Base-by-base conservation (phyloP, 2,888 invertebrate genomes). In the Polyommatus icarus region DNA sequence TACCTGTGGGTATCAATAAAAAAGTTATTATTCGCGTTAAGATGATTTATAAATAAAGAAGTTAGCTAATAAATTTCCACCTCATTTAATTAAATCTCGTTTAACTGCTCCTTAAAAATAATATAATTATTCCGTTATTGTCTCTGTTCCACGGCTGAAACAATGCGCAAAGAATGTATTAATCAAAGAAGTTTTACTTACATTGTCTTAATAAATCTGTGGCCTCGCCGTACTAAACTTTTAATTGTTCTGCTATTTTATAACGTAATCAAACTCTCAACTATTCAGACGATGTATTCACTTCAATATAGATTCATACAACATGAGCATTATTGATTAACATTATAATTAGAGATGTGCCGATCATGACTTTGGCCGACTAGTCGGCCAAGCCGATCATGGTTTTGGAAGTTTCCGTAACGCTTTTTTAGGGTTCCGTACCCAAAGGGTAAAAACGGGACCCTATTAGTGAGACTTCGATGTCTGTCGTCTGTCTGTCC, bases 201-300 rank as follows among this genome's bases (percentile, higher is more conserved):
- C 67, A 67, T 67, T 32, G 67, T 67, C 29, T 67, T 67, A 32
- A 67, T 67, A 67, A 67, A 67, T 72, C 40, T 72, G 72, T 20
- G 72, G 72, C 72, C 36, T 71, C 40, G 40, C 20, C 40, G 36
- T 40, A 40, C 72, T 67, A 78, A 84, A 87, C 86, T 86, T 88
- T 86, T 87, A 88, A 88, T 88, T 87, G 86, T 88, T 86, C 85
- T 84, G 87, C 82, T 83, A 86, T 87, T 87, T 85, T 83, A 84
- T 83, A 85, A 85, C 83, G 85, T 84, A 84, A 81, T 83, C 82
- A 83, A 86, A 83, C 79, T 80, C 67, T 32, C 29, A 67, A 67
- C 67, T 67, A 67, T 67, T 32, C 15, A 12, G 15, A 29, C 4
- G 15, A 67, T 32, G 24, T 61, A 67, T 67, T 67, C 1, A 67